phyloP scores from a whole-genome alignment of 1,140 invertebrate genomes.

The Leptopilina clavipes region DNA sequence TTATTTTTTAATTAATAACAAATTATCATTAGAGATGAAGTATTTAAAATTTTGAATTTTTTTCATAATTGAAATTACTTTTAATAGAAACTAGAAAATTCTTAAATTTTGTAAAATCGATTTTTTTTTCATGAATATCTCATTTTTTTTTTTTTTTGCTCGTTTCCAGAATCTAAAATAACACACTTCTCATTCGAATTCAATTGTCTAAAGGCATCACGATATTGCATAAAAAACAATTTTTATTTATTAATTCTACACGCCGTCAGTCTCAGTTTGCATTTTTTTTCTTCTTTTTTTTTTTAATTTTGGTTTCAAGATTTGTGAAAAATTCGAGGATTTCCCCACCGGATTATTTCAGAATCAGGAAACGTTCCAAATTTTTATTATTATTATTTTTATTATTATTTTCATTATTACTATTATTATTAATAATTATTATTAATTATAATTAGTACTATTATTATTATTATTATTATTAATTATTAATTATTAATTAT shows the following conservation, averaged over 20 bases:
- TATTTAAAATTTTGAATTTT: too few relatives aligned
- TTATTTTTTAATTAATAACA: too few relatives aligned
- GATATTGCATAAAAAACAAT: constrained; percentile 28
- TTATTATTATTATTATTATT: constrained; percentile 15
- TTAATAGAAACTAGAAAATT: neutral
- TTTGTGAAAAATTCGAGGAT: constrained; percentile 15
- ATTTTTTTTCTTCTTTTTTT: neutral
- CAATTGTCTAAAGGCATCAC: constrained; percentile 28
- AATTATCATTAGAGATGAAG: too few relatives aligned
- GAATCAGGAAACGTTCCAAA: constrained; percentile 38
- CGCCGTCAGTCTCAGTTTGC: constrained; percentile 29
- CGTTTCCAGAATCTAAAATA: constrained; percentile 40
- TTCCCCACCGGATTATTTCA: constrained; percentile 35
- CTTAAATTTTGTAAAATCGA: neutral
- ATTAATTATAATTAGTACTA: too few relatives aligned
- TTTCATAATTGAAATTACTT: neutral
- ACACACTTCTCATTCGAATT: constrained; percentile 26
- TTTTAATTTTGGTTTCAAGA: constrained; percentile 31
- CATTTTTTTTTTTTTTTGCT: constrained; percentile 7
- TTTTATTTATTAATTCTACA: constrained; percentile 29
- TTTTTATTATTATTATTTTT: constrained; percentile 16
- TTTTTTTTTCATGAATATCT: neutral
- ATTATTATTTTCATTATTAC: constrained; percentile 1
- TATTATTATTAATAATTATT: too few relatives aligned
- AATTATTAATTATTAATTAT: constrained; percentile 18